Evolutionary conservation across 1,140 invertebrate genomes (phyloP), one percentile per base, ranked within the genome.

Genomic region (Anoplolepis gracilipes): DNA sequence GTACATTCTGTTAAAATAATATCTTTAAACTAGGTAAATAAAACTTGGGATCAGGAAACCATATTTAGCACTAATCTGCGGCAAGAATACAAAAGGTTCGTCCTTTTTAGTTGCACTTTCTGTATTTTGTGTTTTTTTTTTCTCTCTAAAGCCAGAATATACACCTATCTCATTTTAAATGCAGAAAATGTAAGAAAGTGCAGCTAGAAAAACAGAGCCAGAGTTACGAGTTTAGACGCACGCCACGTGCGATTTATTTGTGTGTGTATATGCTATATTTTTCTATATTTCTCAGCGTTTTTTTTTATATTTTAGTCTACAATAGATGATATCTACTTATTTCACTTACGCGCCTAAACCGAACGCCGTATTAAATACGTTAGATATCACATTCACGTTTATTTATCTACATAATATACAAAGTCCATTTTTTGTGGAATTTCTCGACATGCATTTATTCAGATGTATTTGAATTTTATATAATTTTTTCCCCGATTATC

Each of bases 361-460:
- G 76, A 87, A 85, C 89, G 78, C 88, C 91, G 91, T 90, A 92
- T 91, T 92, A 90, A 90, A 91, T 90, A 93, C 90, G 88, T 90
- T 91, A 92, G 92, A 90, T 93, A 93, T 93, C 93, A 93, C 93
- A 93, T 93, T 93, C 90, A 93, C 85, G 92, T 92, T 92, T 88
- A 92, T 82, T 72, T 93, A 93, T 93, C 93, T 93, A 93, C 93
- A 93, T 88, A 93, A 93, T 93, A 93, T 93, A 93, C 92, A 93
- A 89, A 90, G 62, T 85, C 22, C 76, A 76, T 36, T 78, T 75
- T 53, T n/a, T 11, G 49, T 36, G 25, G 8, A 39, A 59, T 42
- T 25, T 33, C 62, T 57, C 19, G 19, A 13, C 25, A n/a, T 39
- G 22, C 19, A 25, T 49, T 36, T 30, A 10, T 57, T 69, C 30